Conservation (phyloP, 2,113 vertebrate genomes). For the Chamaetylas fuelleborni region DNA sequence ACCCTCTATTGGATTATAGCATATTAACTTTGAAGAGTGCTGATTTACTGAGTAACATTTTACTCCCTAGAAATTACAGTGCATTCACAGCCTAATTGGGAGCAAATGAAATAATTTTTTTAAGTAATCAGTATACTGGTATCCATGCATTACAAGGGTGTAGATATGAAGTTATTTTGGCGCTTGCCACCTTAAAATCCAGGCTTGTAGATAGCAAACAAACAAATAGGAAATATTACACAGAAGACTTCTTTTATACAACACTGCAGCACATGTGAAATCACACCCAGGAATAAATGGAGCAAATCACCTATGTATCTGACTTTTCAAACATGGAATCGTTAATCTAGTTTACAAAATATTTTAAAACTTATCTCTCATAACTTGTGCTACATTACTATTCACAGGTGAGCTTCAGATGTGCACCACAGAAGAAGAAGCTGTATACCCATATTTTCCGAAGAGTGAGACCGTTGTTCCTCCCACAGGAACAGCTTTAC, state of each 20-base stretch:
- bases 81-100: background rate
- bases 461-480: slow-evolving; percentile 95
- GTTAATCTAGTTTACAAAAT: background rate
- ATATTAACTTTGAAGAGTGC: background rate
- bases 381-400: background rate
- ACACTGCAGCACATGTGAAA: background rate
- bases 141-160: background rate
- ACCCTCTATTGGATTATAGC: rapidly evolving
- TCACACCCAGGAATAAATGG: background rate
- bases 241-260: background rate
- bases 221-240: background rate
- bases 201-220: background rate
- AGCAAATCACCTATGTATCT: rapidly evolving
- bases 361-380: background rate
- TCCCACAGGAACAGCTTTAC: slow-evolving; percentile 92
- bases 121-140: background rate
- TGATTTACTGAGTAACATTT: background rate
- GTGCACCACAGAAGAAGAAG: background rate
- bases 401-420: background rate
- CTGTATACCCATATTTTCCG: slow-evolving; percentile 91
- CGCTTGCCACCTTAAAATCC: background rate
- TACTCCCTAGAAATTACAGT: background rate
- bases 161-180: background rate
- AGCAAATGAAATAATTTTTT: background rate
- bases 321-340: background rate